A percentile compares a stretch with the other conserved stretches of the same genome.
These are phyloP conservation scores for Syngnathoides biaculeatus DNA, from an alignment of 2,113 vertebrate genomes.

Conservation along the genomic window DNA sequence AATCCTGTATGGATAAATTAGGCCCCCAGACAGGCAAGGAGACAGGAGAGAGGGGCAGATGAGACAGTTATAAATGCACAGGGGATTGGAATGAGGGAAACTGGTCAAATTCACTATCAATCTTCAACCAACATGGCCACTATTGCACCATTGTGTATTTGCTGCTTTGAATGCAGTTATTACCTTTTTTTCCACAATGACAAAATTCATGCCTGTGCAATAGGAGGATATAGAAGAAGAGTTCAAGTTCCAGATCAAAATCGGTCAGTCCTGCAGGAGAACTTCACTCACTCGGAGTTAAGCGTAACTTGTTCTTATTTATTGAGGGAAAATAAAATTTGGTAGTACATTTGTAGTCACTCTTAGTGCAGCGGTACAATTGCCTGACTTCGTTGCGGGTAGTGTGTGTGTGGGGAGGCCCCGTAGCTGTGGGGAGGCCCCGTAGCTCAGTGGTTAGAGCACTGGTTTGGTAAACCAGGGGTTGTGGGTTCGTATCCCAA, in stretches of 20 bases:
- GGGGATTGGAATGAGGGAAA: conserved; percentile 67
- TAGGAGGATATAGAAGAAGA: no score
- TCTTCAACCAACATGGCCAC: conserved; percentile 46
- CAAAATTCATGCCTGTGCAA: background rate
- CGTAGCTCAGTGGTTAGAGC: no score
- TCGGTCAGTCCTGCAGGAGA: background rate
- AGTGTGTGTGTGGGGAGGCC: no score
- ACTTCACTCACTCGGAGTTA: background rate
- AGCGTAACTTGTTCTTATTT: background rate
- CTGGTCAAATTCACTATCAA: conserved; percentile 69
- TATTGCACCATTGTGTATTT: conserved; percentile 47
- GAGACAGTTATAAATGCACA: conserved; percentile 69
- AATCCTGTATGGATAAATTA: conserved; percentile 74
- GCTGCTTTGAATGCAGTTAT: conserved; percentile 25
- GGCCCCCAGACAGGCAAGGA: conserved; percentile 69
- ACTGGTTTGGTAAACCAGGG: no score
- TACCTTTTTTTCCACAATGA: conserved; percentile 6
- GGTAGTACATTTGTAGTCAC: no score
- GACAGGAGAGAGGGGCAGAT: conserved; percentile 65
- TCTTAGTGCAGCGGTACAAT: no score
- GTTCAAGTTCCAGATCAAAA: background rate
- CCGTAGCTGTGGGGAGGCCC: no score
- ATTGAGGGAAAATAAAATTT: background rate
- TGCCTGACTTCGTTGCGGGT: no score
- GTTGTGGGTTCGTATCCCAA: no score